Percentiles rank a stretch among this genome's conserved stretches.
Evolutionary conservation across 1,140 invertebrate species (phyloP).

Genomic region (Drosophila bifasciata): DNA sequence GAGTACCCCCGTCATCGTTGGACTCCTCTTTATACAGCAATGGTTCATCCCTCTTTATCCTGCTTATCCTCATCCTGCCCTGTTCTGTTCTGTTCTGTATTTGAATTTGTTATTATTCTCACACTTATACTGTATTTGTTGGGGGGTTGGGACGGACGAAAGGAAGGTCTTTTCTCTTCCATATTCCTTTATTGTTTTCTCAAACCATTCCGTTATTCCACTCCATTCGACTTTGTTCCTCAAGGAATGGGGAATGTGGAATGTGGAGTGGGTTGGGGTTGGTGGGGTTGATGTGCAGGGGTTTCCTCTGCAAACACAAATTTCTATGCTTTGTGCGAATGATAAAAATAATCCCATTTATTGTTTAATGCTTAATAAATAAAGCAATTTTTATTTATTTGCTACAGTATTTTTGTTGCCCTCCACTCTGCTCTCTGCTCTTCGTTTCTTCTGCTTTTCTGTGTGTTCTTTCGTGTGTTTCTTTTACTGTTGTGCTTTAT

Average conservation of each 20-base stretch:
- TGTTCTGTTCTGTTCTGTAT: conserved; percentile 2
- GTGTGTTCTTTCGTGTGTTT: neutral
- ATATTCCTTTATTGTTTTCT: conserved; percentile 30
- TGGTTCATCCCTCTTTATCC: neutral
- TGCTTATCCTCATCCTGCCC: neutral
- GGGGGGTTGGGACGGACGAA: no score
- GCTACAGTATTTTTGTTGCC: conserved; percentile 52
- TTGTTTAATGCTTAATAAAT: conserved; percentile 83
- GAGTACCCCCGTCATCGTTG: no score
- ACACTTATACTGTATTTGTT: conserved; percentile 1
- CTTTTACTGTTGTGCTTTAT: conserved; percentile 31
- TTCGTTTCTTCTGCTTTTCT: neutral
- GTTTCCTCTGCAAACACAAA: conserved; percentile 32
- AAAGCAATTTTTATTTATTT: conserved; percentile 83
- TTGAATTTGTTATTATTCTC: conserved; percentile 50
- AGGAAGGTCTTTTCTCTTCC: no score
- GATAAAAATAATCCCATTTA: conserved; percentile 82
- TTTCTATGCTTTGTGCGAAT: conserved; percentile 47
- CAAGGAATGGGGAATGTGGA: no score
- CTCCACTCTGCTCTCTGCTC: neutral
- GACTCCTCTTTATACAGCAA: no score
- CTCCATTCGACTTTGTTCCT: neutral
- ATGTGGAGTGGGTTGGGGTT: neutral
- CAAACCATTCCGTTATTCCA: neutral
- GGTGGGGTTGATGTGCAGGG: neutral